phyloP scores from a whole-genome alignment of 2,888 invertebrate genomes.

The Smittia sp. region DNA sequence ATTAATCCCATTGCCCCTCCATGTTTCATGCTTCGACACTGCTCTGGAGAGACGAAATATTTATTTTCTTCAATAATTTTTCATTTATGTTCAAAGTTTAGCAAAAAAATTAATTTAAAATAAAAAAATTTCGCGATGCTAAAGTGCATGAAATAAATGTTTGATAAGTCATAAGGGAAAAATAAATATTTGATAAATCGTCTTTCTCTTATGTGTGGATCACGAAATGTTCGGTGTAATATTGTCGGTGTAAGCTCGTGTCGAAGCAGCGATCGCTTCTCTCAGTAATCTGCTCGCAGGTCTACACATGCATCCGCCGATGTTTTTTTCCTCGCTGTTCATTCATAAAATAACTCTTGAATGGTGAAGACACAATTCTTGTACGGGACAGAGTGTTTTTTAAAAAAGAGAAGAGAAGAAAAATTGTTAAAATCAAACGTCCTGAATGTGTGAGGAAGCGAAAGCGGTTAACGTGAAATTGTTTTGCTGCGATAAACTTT shows the following conservation, averaged over 20 bases:
- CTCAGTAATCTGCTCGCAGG: neutral
- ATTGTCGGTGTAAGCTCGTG: no score
- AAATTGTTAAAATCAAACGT: slow-evolving; percentile 22
- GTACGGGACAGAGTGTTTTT: slow-evolving; percentile 37
- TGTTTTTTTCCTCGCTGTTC: slow-evolving; percentile 39
- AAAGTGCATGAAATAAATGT: no score
- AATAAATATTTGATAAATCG: no score
- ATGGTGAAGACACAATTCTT: slow-evolving; percentile 41
- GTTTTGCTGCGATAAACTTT: neutral
- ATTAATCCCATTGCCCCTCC: neutral
- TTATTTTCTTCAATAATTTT: neutral
- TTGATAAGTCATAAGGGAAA: no score
- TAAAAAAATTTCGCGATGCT: no score
- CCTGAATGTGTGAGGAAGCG: slow-evolving; percentile 33
- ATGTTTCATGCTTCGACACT: neutral
- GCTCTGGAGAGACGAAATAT: neutral
- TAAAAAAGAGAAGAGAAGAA: slow-evolving; percentile 34
- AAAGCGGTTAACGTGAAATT: slow-evolving; percentile 38
- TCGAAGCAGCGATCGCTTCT: neutral
- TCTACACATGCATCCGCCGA: slow-evolving; percentile 38
- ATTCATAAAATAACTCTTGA: slow-evolving; percentile 41
- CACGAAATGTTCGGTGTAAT: no score
- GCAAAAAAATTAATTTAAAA: no score
- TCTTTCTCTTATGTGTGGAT: no score
- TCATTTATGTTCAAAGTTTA: no score